Percentiles rank a stretch among this genome's conserved stretches.
Evolutionary conservation across 1,140 invertebrate species (phyloP).

Genomic region (Babylonia areolata): DNA sequence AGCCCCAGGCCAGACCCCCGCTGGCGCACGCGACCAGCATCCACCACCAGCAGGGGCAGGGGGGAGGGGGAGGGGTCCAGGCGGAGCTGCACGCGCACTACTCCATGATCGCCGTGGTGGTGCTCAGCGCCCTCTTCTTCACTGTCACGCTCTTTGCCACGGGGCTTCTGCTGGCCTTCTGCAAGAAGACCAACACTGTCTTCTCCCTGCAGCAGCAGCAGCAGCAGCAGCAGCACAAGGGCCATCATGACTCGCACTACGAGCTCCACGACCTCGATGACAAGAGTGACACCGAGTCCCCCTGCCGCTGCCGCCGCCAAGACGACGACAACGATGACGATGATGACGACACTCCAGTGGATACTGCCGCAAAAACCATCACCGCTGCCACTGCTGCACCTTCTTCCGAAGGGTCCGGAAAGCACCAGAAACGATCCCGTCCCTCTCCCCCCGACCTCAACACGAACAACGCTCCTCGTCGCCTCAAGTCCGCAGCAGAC

Average conservation of each 20-base stretch:
- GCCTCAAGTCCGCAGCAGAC: no score
- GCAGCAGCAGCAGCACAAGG: no score
- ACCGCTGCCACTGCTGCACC: no score
- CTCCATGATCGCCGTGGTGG: conserved; percentile 57
- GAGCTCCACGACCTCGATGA: conserved; percentile 67
- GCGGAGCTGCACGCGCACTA: conserved; percentile 44
- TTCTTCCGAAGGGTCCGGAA: background rate
- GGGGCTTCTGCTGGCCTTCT: conserved; percentile 67
- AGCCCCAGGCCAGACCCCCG: background rate
- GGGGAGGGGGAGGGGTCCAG: background rate
- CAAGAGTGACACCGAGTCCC: conserved; percentile 60
- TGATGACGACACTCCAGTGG: no score
- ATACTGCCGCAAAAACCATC: background rate
- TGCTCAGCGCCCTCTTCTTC: conserved; percentile 66
- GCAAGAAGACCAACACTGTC: conserved; percentile 71
- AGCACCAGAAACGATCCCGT: no score
- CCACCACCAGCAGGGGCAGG: background rate
- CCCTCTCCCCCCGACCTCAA: no score
- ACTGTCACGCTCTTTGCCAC: conserved; percentile 67
- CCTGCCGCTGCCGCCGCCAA: no score
- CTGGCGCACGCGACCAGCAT: conserved; percentile 4
- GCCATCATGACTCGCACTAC: conserved; percentile 60
- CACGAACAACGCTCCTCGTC: no score
- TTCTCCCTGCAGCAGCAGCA: conserved; percentile 65
- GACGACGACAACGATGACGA: conserved; percentile 27